Evolutionary conservation across 2,113 vertebrate species (phyloP), one percentile per base, ranked within the genome.

Genomic region (Tor tambroides): DNA sequence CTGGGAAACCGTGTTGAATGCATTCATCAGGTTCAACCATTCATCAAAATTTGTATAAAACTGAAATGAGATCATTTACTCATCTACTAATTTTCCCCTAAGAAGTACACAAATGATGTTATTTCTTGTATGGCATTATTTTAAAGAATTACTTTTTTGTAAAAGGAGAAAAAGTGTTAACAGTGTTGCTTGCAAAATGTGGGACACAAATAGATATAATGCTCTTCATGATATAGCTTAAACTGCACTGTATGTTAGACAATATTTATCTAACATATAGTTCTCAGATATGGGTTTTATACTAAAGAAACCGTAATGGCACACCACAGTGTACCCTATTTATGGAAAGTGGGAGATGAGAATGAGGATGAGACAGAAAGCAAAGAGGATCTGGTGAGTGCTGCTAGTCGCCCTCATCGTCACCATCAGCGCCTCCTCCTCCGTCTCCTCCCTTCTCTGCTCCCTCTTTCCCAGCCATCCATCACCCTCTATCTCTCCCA

Each of bases 291-390:
- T 43, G 41, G 41, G 7, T 46, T 46, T 46, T 46, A 11, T 46
- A 8, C 10, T 12, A 46, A 46, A 46, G 10, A 12, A 49, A 43
- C 1, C 41, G 8, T 43, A 43, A 49, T 49, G 46, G 46, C 56
- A 8, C 56, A 59, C 30, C 28, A 69, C 2, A 72, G 32, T 35
- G 19, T 38, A 38, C 32, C 26, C 3, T 23, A 12, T 41, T 72
- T 23, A 74, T 41, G 35, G 71, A 74, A 74, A 3, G 9, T 78
- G 79, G 89, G 89, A 92, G 92, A 90, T 90, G 63, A 83, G 87
- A 89, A 89, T 86, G 43, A 83, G 87, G 89, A 89, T 87, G 41
- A 43, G 35, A 61, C 28, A n/a, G 69, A 46, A 21, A 61, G 41
- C 30, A 80, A 65, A 46, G 35, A 84, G 41, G 61, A 63, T 65